These are phyloP conservation scores for Siniperca scherzeri DNA, from an alignment of 2,797 vertebrate species.

Conservation along the genomic window DNA sequence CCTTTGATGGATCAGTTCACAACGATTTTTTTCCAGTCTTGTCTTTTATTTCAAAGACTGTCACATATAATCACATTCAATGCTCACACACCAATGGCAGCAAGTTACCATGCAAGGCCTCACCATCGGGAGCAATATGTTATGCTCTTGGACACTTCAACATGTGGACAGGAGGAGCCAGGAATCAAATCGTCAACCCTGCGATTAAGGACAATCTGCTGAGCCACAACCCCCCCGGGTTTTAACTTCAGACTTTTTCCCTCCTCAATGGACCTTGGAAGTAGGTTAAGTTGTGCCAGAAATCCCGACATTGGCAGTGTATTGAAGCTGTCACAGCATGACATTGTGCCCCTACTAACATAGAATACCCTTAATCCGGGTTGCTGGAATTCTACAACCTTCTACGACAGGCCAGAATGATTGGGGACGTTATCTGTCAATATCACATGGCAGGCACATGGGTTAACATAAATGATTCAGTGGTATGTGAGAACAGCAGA, in stretches of 20 bases:
- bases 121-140: too few relatives aligned
- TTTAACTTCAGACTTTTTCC: background rate
- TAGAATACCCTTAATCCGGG: background rate
- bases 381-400: background rate
- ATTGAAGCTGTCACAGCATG: background rate
- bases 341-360: slow-evolving; percentile 15
- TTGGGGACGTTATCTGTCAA: background rate
- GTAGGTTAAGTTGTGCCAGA: too few relatives aligned
- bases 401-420: background rate
- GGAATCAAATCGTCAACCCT: too few relatives aligned
- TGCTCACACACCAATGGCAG: background rate
- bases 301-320: too few relatives aligned
- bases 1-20: background rate
- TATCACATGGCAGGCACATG: slow-evolving; percentile 25
- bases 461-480: slow-evolving; percentile 19
- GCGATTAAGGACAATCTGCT: background rate
- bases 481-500: slow-evolving; percentile 23
- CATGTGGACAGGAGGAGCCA: background rate
- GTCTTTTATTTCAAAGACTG: background rate
- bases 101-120: too few relatives aligned
- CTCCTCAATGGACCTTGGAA: background rate
- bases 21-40: background rate
- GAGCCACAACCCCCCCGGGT: too few relatives aligned
- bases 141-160: background rate
- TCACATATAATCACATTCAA: background rate